phyloP scores from a whole-genome alignment of 2,888 invertebrate species.

The Lasioglossum pauxillum region DNA sequence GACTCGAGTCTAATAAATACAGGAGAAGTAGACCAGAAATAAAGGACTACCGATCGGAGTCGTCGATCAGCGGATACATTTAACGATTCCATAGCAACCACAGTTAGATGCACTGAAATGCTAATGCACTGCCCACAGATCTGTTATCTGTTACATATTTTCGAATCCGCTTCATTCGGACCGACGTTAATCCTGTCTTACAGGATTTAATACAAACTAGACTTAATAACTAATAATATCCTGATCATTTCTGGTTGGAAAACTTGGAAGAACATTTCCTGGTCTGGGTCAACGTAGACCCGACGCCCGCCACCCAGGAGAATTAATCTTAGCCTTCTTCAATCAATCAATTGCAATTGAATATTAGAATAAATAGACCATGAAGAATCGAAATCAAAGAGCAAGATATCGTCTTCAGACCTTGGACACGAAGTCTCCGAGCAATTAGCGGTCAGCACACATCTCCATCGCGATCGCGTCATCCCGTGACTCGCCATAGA shows the following conservation, averaged over 20 bases:
- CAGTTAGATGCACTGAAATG: background rate
- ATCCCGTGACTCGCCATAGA: background rate
- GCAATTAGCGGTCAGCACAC: background rate
- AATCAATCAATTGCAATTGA: too few relatives aligned
- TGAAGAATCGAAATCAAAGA: background rate
- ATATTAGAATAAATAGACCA: background rate
- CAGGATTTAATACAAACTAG: background rate
- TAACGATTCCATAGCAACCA: background rate
- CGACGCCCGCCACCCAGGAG: background rate
- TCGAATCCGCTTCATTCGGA: background rate
- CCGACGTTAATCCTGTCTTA: background rate
- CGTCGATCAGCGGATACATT: background rate
- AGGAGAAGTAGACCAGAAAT: background rate
- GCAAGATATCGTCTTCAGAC: background rate
- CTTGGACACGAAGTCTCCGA: background rate
- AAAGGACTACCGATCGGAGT: background rate
- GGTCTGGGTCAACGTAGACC: too few relatives aligned
- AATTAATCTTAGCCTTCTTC: background rate
- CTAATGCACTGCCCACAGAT: background rate
- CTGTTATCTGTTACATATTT: background rate
- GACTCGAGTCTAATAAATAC: background rate
- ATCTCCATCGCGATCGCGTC: background rate
- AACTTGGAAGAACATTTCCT: background rate
- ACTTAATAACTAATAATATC: background rate
- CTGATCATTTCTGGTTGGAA: background rate